Conservation (phyloP, 1,140 invertebrate species). For the Riptortus pedestris region DNA sequence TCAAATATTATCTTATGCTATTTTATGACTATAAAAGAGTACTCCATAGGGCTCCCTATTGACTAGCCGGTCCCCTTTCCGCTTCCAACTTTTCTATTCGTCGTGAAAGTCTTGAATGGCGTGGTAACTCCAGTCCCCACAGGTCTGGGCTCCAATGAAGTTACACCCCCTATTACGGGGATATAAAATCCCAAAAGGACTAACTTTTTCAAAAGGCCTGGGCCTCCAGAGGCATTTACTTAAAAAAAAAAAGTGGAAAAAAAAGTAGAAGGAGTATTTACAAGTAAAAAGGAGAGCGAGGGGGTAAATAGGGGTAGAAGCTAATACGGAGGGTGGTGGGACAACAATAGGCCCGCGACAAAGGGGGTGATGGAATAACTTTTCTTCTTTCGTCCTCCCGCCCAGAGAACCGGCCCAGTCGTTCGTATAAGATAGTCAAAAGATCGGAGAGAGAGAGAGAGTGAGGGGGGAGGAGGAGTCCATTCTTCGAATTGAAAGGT, state of each 20-base stretch:
- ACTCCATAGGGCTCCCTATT: too few relatives aligned
- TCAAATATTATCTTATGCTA: too few relatives aligned
- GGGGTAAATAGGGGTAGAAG: background rate
- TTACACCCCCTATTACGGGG: conserved; percentile 4
- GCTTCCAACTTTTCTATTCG: conserved; percentile 4
- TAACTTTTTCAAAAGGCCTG: conserved; percentile 7
- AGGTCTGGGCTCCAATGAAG: background rate
- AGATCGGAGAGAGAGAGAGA: too few relatives aligned
- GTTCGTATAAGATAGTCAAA: conserved; percentile 28
- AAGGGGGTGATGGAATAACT: conserved; percentile 25
- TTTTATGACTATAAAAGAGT: too few relatives aligned
- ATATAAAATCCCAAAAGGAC: background rate
- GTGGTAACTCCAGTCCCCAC: conserved; percentile 3
- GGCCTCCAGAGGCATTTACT: background rate
- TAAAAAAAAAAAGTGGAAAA: background rate
- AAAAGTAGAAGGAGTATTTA: background rate
- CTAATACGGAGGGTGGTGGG: background rate
- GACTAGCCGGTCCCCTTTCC: background rate
- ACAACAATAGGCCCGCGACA: conserved; percentile 23
- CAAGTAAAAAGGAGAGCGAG: conserved; percentile 4
- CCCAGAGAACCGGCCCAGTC: conserved; percentile 22
- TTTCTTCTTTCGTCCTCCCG: too few relatives aligned
- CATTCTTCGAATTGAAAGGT: conserved; percentile 28
- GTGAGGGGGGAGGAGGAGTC: too few relatives aligned
- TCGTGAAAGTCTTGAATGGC: background rate